Base-by-base conservation (phyloP, 1,140 invertebrate genomes). In the Drosophila sp. region DNA sequence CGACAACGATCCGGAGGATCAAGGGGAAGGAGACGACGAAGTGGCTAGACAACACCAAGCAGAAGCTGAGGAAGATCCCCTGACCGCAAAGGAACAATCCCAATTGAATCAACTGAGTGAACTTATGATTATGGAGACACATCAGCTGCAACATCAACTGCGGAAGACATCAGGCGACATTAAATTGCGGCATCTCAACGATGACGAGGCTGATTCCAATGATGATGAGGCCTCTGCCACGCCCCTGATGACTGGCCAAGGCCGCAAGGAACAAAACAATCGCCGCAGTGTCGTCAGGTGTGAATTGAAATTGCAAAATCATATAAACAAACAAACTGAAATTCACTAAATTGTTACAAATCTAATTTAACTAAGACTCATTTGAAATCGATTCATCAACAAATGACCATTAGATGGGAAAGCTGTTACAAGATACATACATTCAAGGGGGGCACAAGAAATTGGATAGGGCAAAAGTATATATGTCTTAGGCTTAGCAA, bases 221-320 rank as follows among this genome's bases (percentile, higher is more conserved):
- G 74, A 80, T 56, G 70, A 81, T 66, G 83, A 91, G 57, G 67
- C 44, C 0, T 25, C 23, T 3, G 44, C 79, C 47, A 73, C 66
- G 47, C 69, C 75, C 38, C 33, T 76, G 40, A 65, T 87, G 71
- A 70, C 50, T 23, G 32, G 38, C 23, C 56, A 58, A 58, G 56
- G 66, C 7, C 90, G 91, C 27, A 91, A 91, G 81, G 91, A 91
- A 66, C 91, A 90, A 10, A 91, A 91, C 60, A 91, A 91, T 72
- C 89, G 91, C 23, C 87, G 91, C 38, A 91, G 89, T 47, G 76
- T 91, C 61, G 91, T 91, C 56, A 91, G 91, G 91, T 91, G 86
- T 80, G 87, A 38, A 55, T 32, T 38, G 10, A 41, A 41, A 41
- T n/a, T 41, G 4, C 40, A 38, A 38, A 11, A 11, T 1, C 10